A percentile compares a stretch with the other conserved stretches of the same genome.
These are phyloP conservation scores for Copsychus sechellarum DNA, from an alignment of 2,113 vertebrate genomes.

Conservation along the genomic window DNA sequence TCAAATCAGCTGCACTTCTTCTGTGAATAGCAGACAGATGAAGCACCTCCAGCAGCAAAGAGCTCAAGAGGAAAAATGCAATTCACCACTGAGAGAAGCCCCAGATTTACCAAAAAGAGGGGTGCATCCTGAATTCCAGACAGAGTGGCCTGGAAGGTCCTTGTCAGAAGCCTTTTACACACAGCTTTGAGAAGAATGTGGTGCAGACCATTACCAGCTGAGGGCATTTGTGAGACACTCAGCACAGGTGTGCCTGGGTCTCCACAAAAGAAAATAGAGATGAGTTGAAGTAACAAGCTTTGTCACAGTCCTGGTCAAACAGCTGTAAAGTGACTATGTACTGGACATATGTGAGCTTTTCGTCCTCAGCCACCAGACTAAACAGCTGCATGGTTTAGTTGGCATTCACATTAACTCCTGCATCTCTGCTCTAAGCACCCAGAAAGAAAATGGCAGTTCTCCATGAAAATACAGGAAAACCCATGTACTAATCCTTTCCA, in stretches of 20 bases:
- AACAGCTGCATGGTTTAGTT: not conserved
- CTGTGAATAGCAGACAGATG: conserved; percentile 4
- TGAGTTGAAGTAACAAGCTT: not conserved
- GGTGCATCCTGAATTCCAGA: not conserved
- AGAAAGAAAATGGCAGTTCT: not conserved
- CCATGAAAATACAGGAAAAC: not conserved
- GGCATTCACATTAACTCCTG: not conserved
- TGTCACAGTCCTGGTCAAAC: not conserved
- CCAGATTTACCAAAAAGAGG: not conserved
- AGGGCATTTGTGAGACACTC: not conserved
- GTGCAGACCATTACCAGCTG: not conserved
- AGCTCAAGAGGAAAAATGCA: not conserved
- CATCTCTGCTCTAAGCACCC: not conserved
- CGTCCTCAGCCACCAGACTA: not conserved
- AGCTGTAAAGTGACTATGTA: not conserved
- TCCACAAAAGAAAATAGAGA: not conserved
- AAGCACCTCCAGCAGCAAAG: not conserved
- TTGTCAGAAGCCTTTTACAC: not conserved
- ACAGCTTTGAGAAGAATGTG: not conserved
- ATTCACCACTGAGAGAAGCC: not conserved
- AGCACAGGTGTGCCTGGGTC: not conserved
- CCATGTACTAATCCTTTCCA: not conserved
- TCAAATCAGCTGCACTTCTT: not conserved
- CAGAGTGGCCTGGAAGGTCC: not conserved
- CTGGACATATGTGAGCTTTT: not conserved